Evolutionary conservation across 2,888 invertebrate species (phyloP).

Genomic region (Miltochrista miniata): DNA sequence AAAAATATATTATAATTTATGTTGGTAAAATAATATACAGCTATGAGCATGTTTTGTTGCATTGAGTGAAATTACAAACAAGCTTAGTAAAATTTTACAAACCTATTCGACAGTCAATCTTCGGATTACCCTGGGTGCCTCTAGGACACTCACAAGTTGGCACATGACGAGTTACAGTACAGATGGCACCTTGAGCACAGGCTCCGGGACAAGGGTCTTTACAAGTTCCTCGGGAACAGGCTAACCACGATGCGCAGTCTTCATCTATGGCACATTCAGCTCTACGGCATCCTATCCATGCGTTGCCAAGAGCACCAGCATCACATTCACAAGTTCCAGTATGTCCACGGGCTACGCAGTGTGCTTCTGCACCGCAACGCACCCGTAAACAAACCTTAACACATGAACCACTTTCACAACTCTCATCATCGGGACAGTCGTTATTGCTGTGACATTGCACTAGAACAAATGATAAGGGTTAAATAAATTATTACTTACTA

Average conservation of each 20-base stretch:
- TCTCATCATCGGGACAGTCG: slow-evolving; percentile 92
- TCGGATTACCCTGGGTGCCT: slow-evolving; percentile 91
- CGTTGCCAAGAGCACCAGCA: slow-evolving; percentile 90
- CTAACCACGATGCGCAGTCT: slow-evolving; percentile 91
- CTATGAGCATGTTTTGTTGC: no score
- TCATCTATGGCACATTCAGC: slow-evolving; percentile 90
- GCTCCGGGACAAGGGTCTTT: slow-evolving; percentile 93
- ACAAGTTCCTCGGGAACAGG: slow-evolving; percentile 91
- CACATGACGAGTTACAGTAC: slow-evolving; percentile 89
- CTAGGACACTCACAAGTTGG: slow-evolving; percentile 92
- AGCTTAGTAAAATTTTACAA: slow-evolving; percentile 5
- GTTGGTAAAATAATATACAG: neutral
- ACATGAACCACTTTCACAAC: slow-evolving; percentile 92
- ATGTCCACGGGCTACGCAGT: slow-evolving; percentile 91
- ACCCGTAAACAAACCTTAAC: slow-evolving; percentile 90
- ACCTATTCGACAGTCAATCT: slow-evolving; percentile 86
- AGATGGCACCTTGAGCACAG: slow-evolving; percentile 90
- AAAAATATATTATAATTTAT: slow-evolving; percentile 21
- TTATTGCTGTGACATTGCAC: slow-evolving; percentile 93
- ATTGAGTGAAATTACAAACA: neutral
- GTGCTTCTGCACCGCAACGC: slow-evolving; percentile 91
- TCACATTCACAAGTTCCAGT: slow-evolving; percentile 91
- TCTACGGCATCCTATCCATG: slow-evolving; percentile 89
- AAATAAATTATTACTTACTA: neutral
- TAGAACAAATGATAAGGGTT: slow-evolving; percentile 52